A percentile compares a stretch with the other conserved stretches of the same genome.
Evolutionary conservation across 1,140 invertebrate species (phyloP).

Genomic region (Onthophagus taurus): DNA sequence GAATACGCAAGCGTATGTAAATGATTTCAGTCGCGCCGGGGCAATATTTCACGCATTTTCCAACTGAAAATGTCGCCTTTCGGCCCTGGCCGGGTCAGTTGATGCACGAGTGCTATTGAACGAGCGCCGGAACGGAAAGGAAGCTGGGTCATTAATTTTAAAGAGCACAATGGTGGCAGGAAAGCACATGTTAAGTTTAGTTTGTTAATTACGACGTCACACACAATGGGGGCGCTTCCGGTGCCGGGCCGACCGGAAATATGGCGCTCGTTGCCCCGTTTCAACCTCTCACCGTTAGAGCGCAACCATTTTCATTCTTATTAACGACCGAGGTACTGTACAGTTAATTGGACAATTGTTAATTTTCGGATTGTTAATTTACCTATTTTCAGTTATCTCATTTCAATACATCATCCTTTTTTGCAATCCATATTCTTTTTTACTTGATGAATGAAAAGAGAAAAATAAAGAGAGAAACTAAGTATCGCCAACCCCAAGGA

Average conservation of each 20-base stretch:
- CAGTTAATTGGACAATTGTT: no score
- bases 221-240: slow-evolving; percentile 37
- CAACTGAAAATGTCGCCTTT: slow-evolving; percentile 23
- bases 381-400: no score
- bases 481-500: no score
- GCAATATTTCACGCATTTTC: slow-evolving; percentile 25
- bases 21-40: slow-evolving; percentile 16
- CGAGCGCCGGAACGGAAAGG: slow-evolving; percentile 22
- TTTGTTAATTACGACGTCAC: slow-evolving; percentile 39
- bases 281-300: slow-evolving; percentile 24
- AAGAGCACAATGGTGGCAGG: slow-evolving; percentile 38
- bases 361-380: no score
- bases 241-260: slow-evolving; percentile 31
- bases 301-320: slow-evolving; percentile 15
- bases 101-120: slow-evolving; percentile 37
- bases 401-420: no score
- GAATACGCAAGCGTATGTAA: slow-evolving; percentile 23
- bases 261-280: slow-evolving; percentile 32
- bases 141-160: slow-evolving; percentile 37
- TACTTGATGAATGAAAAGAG: no score
- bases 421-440: no score
- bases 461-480: slow-evolving; percentile 10
- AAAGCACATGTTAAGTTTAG: slow-evolving; percentile 42
- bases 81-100: slow-evolving; percentile 30
- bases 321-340: no score